phyloP scores from a whole-genome alignment of 2,888 invertebrate genomes.

The Erebia epiphron region DNA sequence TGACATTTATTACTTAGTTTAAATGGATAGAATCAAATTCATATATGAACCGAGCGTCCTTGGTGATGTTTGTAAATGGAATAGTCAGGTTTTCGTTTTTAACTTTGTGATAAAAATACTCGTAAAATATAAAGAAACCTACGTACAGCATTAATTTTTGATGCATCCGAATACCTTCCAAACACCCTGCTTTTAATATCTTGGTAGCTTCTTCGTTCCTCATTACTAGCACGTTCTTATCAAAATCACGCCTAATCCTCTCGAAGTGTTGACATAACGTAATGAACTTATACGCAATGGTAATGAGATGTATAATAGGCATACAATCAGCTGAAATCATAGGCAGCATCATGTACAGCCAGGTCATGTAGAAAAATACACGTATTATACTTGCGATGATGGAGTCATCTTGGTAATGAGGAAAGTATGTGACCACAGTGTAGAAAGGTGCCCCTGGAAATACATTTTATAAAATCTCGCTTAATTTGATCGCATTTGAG shows the following conservation, averaged over 20 bases:
- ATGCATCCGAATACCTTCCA: slow-evolving; percentile 68
- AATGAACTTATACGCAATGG: slow-evolving; percentile 65
- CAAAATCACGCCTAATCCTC: slow-evolving; percentile 56
- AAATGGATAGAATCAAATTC: no score
- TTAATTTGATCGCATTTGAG: neutral
- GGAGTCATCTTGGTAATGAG: slow-evolving; percentile 62
- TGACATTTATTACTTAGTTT: no score
- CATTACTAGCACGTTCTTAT: slow-evolving; percentile 48
- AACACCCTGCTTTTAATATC: slow-evolving; percentile 57
- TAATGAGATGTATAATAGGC: slow-evolving; percentile 69
- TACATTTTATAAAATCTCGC: neutral
- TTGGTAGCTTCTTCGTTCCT: slow-evolving; percentile 51
- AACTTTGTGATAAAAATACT: no score
- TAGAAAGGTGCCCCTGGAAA: slow-evolving; percentile 66
- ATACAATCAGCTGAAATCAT: slow-evolving; percentile 75
- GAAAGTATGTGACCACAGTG: slow-evolving; percentile 72
- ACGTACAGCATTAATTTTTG: slow-evolving; percentile 68
- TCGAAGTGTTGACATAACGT: slow-evolving; percentile 63
- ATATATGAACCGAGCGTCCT: no score
- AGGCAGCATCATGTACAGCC: slow-evolving; percentile 75
- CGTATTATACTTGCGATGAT: slow-evolving; percentile 55
- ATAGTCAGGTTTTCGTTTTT: no score
- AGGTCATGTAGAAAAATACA: slow-evolving; percentile 67
- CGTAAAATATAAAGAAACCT: neutral
- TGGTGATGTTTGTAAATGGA: no score